phyloP scores from a whole-genome alignment of 2,888 invertebrate genomes.

The Tinea semifulvella region DNA sequence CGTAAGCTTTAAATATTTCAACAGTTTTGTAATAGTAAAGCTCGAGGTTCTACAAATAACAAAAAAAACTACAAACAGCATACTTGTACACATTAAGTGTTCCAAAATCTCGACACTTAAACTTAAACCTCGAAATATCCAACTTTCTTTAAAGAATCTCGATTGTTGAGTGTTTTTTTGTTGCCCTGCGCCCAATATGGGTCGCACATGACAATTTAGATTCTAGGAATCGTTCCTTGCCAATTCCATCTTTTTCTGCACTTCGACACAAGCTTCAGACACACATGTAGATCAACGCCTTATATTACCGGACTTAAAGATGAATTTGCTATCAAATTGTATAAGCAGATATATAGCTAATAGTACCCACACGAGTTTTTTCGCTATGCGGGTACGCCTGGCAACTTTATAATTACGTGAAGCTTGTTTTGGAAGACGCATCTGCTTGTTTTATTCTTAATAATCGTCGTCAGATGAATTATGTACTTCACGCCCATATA shows the following conservation, averaged over 20 bases:
- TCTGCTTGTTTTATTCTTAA: slow-evolving; percentile 4
- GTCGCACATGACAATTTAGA: slow-evolving; percentile 6
- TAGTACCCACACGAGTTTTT: slow-evolving; percentile 10
- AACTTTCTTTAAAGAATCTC: slow-evolving; percentile 1
- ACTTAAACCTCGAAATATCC: not conserved
- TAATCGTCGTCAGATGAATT: slow-evolving; percentile 2
- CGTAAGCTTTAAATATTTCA: not conserved
- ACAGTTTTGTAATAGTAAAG: not conserved
- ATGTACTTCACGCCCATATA: slow-evolving; percentile 9
- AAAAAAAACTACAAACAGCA: too few relatives aligned
- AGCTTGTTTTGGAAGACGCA: slow-evolving; percentile 4
- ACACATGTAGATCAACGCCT: too few relatives aligned
- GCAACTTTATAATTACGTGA: slow-evolving; percentile 1
- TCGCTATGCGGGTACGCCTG: slow-evolving; percentile 8
- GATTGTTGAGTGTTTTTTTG: slow-evolving; percentile 3
- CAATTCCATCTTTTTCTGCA: not conserved
- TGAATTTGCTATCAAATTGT: not conserved
- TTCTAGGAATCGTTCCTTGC: slow-evolving; percentile 9
- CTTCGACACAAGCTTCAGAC: too few relatives aligned
- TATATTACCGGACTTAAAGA: too few relatives aligned
- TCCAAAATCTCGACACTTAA: not conserved
- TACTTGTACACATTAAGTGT: not conserved
- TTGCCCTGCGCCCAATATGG: not conserved
- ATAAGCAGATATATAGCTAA: too few relatives aligned
- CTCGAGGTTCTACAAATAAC: too few relatives aligned